Conservation (phyloP, 53 echinoderm and acorn worm genomes). For the Astropecten irregularis region DNA sequence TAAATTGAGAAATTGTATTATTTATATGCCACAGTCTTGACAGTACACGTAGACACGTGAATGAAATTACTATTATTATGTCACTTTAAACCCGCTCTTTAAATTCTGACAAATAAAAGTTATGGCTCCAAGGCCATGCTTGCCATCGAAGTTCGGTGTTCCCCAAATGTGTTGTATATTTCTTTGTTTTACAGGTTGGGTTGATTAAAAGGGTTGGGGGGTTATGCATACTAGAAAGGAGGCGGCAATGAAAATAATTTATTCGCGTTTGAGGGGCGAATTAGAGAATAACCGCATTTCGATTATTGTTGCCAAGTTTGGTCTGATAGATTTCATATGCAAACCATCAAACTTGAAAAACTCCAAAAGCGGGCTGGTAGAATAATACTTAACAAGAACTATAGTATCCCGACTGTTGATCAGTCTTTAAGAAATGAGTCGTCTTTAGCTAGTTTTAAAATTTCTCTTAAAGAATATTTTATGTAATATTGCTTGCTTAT, state of each 20-base stretch:
- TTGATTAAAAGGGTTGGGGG: not conserved
- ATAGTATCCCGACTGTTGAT: too few species aligned
- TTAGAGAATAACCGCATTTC: slow-evolving; percentile 25
- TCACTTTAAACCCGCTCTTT: slow-evolving; percentile 1
- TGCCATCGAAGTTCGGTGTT: too few species aligned
- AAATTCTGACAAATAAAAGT: not conserved
- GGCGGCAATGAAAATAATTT: not conserved
- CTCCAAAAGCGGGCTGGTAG: too few species aligned
- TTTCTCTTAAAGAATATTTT: too few species aligned
- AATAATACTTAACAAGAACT: too few species aligned
- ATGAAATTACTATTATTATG: too few species aligned
- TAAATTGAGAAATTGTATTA: not conserved
- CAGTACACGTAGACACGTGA: not conserved
- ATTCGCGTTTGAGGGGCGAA: slow-evolving; percentile 1
- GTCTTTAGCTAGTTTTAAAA: too few species aligned
- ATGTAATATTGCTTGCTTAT: too few species aligned
- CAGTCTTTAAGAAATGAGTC: too few species aligned
- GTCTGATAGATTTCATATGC: too few species aligned
- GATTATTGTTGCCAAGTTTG: too few species aligned
- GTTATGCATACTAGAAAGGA: not conserved
- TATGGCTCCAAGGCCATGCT: not conserved
- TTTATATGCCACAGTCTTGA: not conserved
- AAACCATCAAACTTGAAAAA: too few species aligned
- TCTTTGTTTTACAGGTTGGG: not conserved
- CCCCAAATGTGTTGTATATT: not conserved